A percentile compares a stretch with the other conserved stretches of the same genome.
Evolutionary conservation across 2,797 vertebrate genomes (phyloP).

Genomic region (Pterois miles): DNA sequence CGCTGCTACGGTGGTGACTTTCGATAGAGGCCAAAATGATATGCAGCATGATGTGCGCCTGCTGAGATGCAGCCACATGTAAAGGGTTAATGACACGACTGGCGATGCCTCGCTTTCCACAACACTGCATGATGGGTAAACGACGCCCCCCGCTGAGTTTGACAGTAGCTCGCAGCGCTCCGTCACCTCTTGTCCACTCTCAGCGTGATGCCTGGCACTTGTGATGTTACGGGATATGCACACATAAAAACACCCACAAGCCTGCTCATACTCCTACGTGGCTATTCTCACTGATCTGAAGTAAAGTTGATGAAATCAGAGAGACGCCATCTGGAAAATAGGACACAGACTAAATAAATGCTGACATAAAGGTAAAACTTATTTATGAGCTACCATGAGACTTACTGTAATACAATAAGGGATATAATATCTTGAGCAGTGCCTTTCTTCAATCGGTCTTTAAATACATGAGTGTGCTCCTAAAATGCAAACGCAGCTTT

Average conservation of each 20-base stretch:
- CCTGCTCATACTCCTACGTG: background rate
- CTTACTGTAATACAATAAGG: background rate
- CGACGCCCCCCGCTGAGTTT: slow-evolving; percentile 51
- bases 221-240: slow-evolving; percentile 51
- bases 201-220: slow-evolving; percentile 52
- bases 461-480: background rate
- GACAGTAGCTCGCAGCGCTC: slow-evolving; percentile 58
- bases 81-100: slow-evolving; percentile 64
- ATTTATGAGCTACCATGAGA: slow-evolving; percentile 2
- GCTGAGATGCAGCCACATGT: slow-evolving; percentile 44
- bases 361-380: background rate
- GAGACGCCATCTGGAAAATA: slow-evolving; percentile 26
- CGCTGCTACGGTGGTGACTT: background rate
- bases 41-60: background rate
- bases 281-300: slow-evolving; percentile 17
- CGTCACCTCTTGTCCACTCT: slow-evolving; percentile 56
- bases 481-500: background rate
- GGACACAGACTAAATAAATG: slow-evolving; percentile 19
- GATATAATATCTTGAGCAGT: background rate
- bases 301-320: slow-evolving; percentile 39
- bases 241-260: background rate
- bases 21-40: background rate
- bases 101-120: slow-evolving; percentile 51
- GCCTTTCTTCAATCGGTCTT: background rate
- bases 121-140: slow-evolving; percentile 59